Evolutionary conservation across 2,113 vertebrate species (phyloP), one percentile per base, ranked within the genome.

Genomic region (Apeltes quadracus): DNA sequence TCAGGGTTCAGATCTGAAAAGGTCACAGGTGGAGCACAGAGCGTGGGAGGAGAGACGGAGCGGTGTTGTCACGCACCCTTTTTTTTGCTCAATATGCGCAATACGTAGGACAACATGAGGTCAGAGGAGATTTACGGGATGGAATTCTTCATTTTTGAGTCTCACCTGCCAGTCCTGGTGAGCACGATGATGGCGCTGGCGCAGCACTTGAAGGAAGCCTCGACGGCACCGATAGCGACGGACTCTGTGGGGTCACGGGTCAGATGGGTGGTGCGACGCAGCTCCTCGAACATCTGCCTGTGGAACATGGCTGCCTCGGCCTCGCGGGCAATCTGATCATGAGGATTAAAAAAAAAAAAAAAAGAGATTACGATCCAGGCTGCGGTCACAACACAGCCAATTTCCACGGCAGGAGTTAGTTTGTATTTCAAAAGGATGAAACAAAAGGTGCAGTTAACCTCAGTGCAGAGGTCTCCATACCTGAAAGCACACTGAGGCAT

Each of bases 241-340:
- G 96, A 89, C 94, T 99, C 98, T 27, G 97, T 96, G 91, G 97
- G 97, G 89, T 99, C 98, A 15, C 95, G 96, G 84, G 97, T 99
- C 91, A 99, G 92, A 78, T 97, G 94, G 36, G 95, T 92, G 87
- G 94, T 92, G 50, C 96, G 97, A n/a, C 97, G 95, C 82, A 99
- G 95, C 80, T 99, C 98, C 92, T 99, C 97, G 50, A 99, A 99
- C 91, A 97, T 92, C 83, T 99, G 97, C 93, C 96, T 95, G 93
- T 99, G 98, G 94, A 94, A 98, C 95, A 96, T 97, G 90, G 97
- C 97, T 16, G 96, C 98, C 92, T 99, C 97, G 55, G 97, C 98
- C 92, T 99, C 98, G 68, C 97, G 96, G 86, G 98, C 96, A 87
- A 99, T 98, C 98, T 99, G 76, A 78, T 56, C 18, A 43, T 7